These are phyloP conservation scores for Callocephalon fimbriatum DNA, from an alignment of 2,113 vertebrate genomes.

Conservation along the genomic window DNA sequence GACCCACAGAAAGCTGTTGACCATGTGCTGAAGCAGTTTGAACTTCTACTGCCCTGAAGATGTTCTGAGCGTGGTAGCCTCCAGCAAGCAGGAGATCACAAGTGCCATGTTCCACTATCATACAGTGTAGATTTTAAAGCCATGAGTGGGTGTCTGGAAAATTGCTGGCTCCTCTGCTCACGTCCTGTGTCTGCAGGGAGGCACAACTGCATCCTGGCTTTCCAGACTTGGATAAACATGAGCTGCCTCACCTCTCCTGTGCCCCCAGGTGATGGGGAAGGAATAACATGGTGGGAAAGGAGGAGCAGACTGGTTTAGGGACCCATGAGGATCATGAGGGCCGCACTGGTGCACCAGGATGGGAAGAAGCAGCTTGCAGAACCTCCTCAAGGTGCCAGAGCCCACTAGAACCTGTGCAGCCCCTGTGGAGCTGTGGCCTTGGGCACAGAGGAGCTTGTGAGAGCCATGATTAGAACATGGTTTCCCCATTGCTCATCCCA, in stretches of 20 bases:
- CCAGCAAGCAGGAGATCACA: background rate
- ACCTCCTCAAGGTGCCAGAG: background rate
- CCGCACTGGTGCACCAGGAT: no score
- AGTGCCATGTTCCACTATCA: no score
- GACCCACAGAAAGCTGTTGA: background rate
- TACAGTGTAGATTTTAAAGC: background rate
- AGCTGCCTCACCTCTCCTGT: rapidly evolving
- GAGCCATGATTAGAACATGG: background rate
- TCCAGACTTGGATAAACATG: background rate
- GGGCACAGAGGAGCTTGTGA: background rate
- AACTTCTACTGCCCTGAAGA: background rate
- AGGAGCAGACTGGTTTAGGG: background rate
- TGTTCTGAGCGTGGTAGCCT: background rate
- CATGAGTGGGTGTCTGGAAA: background rate
- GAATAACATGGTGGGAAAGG: background rate
- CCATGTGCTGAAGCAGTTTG: background rate
- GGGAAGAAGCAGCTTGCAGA: background rate
- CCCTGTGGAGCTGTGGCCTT: background rate
- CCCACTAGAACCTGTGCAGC: rapidly evolving
- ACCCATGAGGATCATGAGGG: background rate
- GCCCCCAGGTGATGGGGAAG: background rate
- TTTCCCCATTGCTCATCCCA: background rate
- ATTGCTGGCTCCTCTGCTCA: background rate
- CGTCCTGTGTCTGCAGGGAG: background rate
- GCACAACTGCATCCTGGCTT: rapidly evolving